Evolutionary conservation across 2,888 invertebrate species (phyloP), one percentile per base, ranked within the genome.

Genomic region (Calameuta pallipes): DNA sequence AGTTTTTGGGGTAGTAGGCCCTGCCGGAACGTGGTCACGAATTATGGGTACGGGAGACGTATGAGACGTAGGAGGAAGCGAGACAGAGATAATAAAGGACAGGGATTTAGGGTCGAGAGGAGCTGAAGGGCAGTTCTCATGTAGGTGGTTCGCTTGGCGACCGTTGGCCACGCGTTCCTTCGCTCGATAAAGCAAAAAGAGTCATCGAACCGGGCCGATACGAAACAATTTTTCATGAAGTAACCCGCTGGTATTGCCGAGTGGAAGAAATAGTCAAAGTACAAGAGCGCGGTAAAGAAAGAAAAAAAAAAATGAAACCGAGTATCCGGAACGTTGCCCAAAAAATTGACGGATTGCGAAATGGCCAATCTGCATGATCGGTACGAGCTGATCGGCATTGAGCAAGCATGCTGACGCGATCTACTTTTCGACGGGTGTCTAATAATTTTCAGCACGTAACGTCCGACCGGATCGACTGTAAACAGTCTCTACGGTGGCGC

Each of bases 51-150:
- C 1, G 9, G 6, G 56, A 6, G 56, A 56, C 23, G 0, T 9
- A 81, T 82, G 78, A 80, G 79, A 81, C 82, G 85, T 79, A 86
- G 86, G 86, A 89, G 87, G 84, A 86, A 87, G 80, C 85, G 78
- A 81, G 78, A 79, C 69, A 78, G 68, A 34, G 69, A 73, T n/a
- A 74, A 56, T 74, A 77, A 74, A 37, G 70, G 73, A 74, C 74
- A 36, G 41, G 77, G 75, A 71, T 71, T 35, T 35, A 37, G 69
- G 73, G 56, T 15, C 69, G 41, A 23, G 76, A 73, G 70, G n/a
- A 56, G 2, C n/a, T 34, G 31, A 77, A 77, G 75, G 75, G n/a
- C 41, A 34, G 73, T 56, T 33, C 75, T 33, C 75, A 34, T 73
- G 33, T 68, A 74, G 78, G 37, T 69, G 80, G 23, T 74, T 73